Percentiles rank a stretch among this genome's conserved stretches.
These are phyloP conservation scores for Lepidocyrtoides sp. DNA, from an alignment of 2,888 invertebrate genomes.

Conservation along the genomic window DNA sequence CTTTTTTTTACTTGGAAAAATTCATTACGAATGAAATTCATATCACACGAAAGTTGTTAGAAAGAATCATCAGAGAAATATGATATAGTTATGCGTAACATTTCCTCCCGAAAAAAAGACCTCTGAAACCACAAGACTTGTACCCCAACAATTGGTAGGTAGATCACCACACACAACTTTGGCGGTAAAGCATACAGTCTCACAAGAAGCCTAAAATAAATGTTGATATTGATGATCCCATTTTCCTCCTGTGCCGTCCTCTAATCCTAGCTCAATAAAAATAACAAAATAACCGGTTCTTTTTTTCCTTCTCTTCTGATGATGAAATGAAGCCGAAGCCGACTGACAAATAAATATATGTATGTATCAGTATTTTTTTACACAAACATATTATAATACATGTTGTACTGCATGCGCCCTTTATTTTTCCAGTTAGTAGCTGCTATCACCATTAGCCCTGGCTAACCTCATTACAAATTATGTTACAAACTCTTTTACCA, in stretches of 20 bases:
- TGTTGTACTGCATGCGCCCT: conserved; percentile 66
- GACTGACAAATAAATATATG: conserved; percentile 64
- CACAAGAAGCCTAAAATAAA: conserved; percentile 73
- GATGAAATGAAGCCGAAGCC: conserved; percentile 78
- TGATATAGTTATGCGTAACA: background rate
- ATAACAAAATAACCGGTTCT: conserved; percentile 79
- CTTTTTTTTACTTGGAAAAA: background rate
- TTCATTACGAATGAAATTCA: conserved; percentile 19
- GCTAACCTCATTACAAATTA: conserved; percentile 79
- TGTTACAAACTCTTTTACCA: conserved; percentile 73
- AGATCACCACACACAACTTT: conserved; percentile 63
- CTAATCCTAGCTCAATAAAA: conserved; percentile 81
- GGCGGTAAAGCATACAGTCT: conserved; percentile 50
- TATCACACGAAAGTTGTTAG: background rate
- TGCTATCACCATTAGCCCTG: conserved; percentile 77
- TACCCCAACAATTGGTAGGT: background rate
- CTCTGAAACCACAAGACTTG: conserved; percentile 44
- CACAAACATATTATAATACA: conserved; percentile 44
- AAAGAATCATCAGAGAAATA: conserved; percentile 23
- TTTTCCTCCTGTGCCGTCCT: conserved; percentile 78
- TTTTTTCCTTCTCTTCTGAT: conserved; percentile 56
- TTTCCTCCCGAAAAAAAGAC: background rate
- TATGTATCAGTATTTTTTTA: conserved; percentile 32
- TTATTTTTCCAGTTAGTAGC: conserved; percentile 78
- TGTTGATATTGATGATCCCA: conserved; percentile 80